These are phyloP conservation scores for Anguilla rostrata DNA, from an alignment of 2,113 vertebrate species.

Conservation along the genomic window DNA sequence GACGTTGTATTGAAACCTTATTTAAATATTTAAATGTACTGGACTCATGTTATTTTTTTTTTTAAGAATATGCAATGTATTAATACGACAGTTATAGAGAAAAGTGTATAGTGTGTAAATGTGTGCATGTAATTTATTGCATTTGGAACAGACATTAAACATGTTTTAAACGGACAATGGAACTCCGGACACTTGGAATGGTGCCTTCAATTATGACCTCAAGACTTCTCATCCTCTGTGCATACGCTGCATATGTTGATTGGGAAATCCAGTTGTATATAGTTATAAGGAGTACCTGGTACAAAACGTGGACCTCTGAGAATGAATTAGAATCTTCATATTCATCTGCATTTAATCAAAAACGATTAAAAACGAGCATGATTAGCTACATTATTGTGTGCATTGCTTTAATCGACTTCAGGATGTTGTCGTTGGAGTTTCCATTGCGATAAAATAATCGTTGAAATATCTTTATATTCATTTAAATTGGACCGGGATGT, in stretches of 20 bases:
- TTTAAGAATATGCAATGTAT: slow-evolving; percentile 88
- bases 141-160: slow-evolving; percentile 91
- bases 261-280: slow-evolving; percentile 86
- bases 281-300: slow-evolving; percentile 70
- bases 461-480: neutral
- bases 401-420: slow-evolving; percentile 7
- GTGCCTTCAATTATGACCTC: slow-evolving; percentile 87
- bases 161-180: slow-evolving; percentile 82
- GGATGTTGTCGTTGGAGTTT: slow-evolving; percentile 17
- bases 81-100: slow-evolving; percentile 84
- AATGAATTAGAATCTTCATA: slow-evolving; percentile 32
- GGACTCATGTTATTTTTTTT: slow-evolving; percentile 84
- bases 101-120: slow-evolving; percentile 93
- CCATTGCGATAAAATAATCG: neutral
- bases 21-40: slow-evolving; percentile 64
- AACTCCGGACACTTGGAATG: slow-evolving; percentile 84
- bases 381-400: slow-evolving; percentile 22
- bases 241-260: slow-evolving; percentile 84
- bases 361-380: slow-evolving; percentile 16
- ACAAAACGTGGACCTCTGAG: slow-evolving; percentile 75
- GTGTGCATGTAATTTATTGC: slow-evolving; percentile 99
- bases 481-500: slow-evolving; percentile 13
- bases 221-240: slow-evolving; percentile 73
- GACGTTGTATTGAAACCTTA: slow-evolving; percentile 90
- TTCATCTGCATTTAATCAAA: slow-evolving; percentile 16